phyloP scores from a whole-genome alignment of 1,140 invertebrate genomes.

The Hyles euphorbiae region DNA sequence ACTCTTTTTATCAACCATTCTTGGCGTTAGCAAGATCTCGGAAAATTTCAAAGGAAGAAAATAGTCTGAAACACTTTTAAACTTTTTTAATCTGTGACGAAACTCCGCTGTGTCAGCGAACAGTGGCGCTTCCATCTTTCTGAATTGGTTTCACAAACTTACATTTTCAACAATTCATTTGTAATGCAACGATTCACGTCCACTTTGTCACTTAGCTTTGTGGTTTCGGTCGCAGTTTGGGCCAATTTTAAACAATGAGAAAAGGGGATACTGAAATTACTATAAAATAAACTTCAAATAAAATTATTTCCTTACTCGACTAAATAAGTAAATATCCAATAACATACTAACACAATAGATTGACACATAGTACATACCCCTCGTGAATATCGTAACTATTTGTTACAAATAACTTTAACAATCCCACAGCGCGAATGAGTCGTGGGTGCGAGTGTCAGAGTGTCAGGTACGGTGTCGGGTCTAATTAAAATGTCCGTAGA shows the following conservation, averaged over 20 bases:
- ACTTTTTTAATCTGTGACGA: conserved; percentile 45
- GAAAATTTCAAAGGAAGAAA: conserved; percentile 15
- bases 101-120: conserved; percentile 31
- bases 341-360: no score
- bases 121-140: conserved; percentile 27
- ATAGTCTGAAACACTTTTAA: conserved; percentile 32
- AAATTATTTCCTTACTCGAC: no score
- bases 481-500: conserved; percentile 26
- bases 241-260: no score
- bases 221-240: no score
- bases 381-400: no score
- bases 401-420: no score
- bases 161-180: conserved; percentile 37
- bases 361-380: no score
- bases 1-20: conserved; percentile 15
- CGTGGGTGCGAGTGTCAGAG: background rate
- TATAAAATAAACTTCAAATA: no score
- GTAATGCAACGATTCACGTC: conserved; percentile 9
- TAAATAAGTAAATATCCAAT: no score
- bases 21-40: conserved; percentile 8
- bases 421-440: background rate
- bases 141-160: conserved; percentile 29
- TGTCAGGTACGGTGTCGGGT: background rate
- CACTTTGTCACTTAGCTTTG: no score
- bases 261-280: no score